Conservation (phyloP, 2,113 vertebrate genomes). For the Zeus faber region DNA sequence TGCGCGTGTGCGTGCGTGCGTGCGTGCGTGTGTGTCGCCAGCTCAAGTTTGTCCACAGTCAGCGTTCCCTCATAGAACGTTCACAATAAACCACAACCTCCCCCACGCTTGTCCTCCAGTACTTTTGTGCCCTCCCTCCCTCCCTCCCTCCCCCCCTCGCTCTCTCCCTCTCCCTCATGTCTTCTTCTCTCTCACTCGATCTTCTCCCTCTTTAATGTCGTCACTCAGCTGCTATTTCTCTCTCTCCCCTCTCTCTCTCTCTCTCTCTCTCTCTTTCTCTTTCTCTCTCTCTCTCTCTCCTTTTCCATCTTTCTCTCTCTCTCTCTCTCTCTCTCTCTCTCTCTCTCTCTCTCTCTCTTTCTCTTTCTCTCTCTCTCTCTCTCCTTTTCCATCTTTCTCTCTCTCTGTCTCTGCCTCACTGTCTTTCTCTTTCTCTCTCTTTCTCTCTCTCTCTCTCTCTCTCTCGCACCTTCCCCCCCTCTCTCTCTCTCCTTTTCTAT, state of each 20-base stretch:
- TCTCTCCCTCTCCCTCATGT: conserved; percentile 1
- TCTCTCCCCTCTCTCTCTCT: neutral
- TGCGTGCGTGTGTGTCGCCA: conserved; percentile 12
- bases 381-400: neutral
- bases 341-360: conserved; percentile 13
- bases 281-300: neutral
- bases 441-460: neutral
- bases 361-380: neutral
- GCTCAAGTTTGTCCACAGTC: conserved; percentile 35
- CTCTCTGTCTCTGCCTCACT: neutral
- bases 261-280: neutral
- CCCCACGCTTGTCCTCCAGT: too few species aligned
- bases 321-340: neutral
- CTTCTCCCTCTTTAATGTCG: too few species aligned
- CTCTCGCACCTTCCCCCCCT: neutral
- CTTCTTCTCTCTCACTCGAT: neutral
- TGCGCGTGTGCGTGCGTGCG: conserved; percentile 10
- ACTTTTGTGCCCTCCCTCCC: conserved; percentile 31
- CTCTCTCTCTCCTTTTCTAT: conserved; percentile 2
- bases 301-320: neutral
- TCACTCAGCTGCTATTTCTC: too few species aligned
- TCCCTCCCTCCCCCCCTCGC: conserved; percentile 1
- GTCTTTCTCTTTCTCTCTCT: neutral
- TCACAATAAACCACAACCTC: conserved; percentile 54
- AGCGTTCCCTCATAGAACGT: conserved; percentile 50